Conservation (phyloP, 2,888 invertebrate species). For the Epirrhoe tristata region DNA sequence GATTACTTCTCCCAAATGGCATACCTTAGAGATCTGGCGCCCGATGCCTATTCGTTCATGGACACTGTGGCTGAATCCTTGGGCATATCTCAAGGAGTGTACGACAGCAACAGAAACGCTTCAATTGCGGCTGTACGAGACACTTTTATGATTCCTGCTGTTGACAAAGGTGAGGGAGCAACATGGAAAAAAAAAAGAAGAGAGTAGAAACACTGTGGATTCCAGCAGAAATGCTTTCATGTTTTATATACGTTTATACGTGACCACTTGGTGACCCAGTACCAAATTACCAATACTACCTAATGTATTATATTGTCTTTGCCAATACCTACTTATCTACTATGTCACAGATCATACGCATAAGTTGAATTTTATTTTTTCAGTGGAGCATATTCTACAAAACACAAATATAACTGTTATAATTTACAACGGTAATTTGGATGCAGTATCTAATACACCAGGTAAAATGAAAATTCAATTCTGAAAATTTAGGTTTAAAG, state of each 20-base stretch:
- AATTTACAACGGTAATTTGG: slow-evolving; percentile 92
- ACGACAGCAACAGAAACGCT: slow-evolving; percentile 84
- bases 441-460: slow-evolving; percentile 92
- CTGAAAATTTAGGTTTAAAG: too few relatives aligned
- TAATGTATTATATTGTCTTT: too few relatives aligned
- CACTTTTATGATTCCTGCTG: slow-evolving; percentile 91
- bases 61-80: slow-evolving; percentile 88
- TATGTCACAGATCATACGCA: too few relatives aligned
- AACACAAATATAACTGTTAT: slow-evolving; percentile 87
- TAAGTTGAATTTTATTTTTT: slow-evolving; percentile 49
- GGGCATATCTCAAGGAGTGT: slow-evolving; percentile 84
- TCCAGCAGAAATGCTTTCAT: too few relatives aligned
- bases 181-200: too few relatives aligned
- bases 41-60: slow-evolving; percentile 86
- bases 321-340: too few relatives aligned
- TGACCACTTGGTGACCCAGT: too few relatives aligned
- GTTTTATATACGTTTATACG: too few relatives aligned
- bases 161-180: slow-evolving; percentile 81
- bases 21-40: slow-evolving; percentile 53
- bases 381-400: slow-evolving; percentile 88
- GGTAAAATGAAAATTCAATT: slow-evolving; percentile 74
- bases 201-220: too few relatives aligned
- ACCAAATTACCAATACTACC: too few relatives aligned
- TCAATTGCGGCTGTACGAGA: slow-evolving; percentile 84
- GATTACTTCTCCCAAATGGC: slow-evolving; percentile 60